These are phyloP conservation scores for Nomada lathburiana DNA, from an alignment of 2,888 invertebrate genomes.

Conservation along the genomic window DNA sequence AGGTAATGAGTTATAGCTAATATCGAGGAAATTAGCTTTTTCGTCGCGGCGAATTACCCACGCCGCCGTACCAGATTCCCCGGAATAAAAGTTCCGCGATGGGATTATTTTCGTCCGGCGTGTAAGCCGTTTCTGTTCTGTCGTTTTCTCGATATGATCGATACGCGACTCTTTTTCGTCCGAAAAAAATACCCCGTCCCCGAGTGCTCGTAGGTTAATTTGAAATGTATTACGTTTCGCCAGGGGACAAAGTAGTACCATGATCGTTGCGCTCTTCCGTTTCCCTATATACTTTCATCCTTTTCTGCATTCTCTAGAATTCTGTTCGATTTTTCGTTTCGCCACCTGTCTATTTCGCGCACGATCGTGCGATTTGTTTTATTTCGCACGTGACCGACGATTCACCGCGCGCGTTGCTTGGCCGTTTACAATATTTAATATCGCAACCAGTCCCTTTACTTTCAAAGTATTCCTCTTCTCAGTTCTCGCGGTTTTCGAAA, in stretches of 20 bases:
- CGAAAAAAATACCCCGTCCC: conserved; percentile 12
- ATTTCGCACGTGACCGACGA: neutral
- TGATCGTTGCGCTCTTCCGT: no score
- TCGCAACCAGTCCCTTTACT: no score
- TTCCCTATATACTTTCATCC: neutral
- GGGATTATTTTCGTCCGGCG: conserved; percentile 29
- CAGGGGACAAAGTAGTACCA: neutral
- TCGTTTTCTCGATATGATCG: conserved; percentile 45
- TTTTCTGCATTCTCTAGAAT: neutral
- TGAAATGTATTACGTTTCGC: conserved; percentile 16
- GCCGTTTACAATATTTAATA: neutral
- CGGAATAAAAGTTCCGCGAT: conserved; percentile 4
- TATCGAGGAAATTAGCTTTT: conserved; percentile 29
- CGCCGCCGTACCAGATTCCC: neutral
- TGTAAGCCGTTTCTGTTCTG: conserved; percentile 17
- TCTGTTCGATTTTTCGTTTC: neutral
- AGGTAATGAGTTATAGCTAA: conserved; percentile 4
- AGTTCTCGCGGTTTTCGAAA: no score
- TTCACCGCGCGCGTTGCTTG: neutral
- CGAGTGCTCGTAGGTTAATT: conserved; percentile 27
- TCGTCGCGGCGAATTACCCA: conserved; percentile 10
- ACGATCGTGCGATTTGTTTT: neutral
- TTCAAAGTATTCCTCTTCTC: no score
- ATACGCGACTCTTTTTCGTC: conserved; percentile 26
- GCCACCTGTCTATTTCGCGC: neutral